phyloP scores from a whole-genome alignment of 2,113 vertebrate species.

The Callospermophilus lateralis region DNA sequence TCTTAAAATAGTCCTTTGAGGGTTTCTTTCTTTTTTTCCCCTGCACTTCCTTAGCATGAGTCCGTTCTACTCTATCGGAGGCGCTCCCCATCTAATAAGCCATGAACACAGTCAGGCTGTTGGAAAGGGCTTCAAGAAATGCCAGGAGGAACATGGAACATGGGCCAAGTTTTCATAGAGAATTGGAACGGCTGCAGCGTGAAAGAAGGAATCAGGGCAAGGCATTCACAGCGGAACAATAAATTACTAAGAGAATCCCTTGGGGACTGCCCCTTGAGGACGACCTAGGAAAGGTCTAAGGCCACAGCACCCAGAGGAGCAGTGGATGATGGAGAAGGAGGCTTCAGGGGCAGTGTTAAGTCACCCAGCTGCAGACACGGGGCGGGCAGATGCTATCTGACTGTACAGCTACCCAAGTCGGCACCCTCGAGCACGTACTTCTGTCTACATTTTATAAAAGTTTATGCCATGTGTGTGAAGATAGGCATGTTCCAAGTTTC shows the following conservation, averaged over 20 bases:
- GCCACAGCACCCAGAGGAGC: neutral
- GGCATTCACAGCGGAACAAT: neutral
- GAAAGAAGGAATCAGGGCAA: neutral
- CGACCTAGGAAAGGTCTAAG: neutral
- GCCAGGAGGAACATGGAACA: neutral
- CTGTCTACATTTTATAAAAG: constrained; percentile 5
- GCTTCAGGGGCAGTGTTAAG: neutral
- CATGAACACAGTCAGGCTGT: neutral
- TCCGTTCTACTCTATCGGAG: neutral
- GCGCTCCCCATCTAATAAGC: neutral
- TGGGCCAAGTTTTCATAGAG: neutral
- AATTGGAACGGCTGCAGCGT: neutral
- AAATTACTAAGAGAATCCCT: neutral
- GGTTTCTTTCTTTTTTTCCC: neutral
- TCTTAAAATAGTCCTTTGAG: constrained; percentile 23
- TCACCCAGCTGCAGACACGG: neutral
- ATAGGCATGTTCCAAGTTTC: constrained; percentile 14
- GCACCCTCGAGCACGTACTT: neutral
- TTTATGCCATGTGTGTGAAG: neutral
- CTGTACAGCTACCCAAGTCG: neutral
- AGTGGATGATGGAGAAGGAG: neutral
- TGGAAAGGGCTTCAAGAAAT: neutral
- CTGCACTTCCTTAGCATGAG: neutral
- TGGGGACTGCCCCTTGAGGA: neutral
- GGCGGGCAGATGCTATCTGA: neutral